Evolutionary conservation across 2,888 invertebrate genomes (phyloP).

Genomic region (Phymatocera aterrima): DNA sequence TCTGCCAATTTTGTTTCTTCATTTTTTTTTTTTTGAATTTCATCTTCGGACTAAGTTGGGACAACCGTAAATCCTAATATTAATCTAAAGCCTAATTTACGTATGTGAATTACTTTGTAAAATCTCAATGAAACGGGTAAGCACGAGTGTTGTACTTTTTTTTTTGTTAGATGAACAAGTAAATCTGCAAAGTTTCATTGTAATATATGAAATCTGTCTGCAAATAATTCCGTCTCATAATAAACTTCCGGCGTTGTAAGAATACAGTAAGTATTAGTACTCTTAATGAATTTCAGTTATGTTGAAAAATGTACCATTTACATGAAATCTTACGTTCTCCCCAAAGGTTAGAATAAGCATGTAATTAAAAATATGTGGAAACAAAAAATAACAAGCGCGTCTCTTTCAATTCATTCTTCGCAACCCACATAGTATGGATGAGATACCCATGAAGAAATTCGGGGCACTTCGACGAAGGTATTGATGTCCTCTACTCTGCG

Average conservation of each 20-base stretch:
- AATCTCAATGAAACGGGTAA: neutral
- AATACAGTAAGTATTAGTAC: too few species aligned
- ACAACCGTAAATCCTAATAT: neutral
- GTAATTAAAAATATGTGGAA: too few species aligned
- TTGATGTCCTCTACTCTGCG: slow-evolving; percentile 10
- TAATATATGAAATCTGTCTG: neutral
- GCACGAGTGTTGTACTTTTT: neutral
- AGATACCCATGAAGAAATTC: neutral
- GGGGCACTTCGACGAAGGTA: neutral
- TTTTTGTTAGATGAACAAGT: neutral
- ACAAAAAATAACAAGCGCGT: neutral
- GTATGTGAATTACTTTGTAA: neutral
- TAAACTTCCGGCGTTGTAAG: too few species aligned
- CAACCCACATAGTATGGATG: neutral
- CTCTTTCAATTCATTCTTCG: neutral
- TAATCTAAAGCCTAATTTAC: slow-evolving; percentile 23
- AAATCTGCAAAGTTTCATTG: neutral
- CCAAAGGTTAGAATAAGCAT: neutral
- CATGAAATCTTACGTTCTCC: neutral
- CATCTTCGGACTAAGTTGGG: neutral
- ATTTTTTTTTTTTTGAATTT: slow-evolving; percentile 37
- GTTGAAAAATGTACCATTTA: too few species aligned
- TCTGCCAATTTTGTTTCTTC: too few species aligned
- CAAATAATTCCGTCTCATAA: too few species aligned
- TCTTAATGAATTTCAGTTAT: too few species aligned